Percentiles rank a stretch among this genome's conserved stretches.
Conservation (phyloP, 2,113 vertebrate genomes). For the Plecotus auritus region DNA sequence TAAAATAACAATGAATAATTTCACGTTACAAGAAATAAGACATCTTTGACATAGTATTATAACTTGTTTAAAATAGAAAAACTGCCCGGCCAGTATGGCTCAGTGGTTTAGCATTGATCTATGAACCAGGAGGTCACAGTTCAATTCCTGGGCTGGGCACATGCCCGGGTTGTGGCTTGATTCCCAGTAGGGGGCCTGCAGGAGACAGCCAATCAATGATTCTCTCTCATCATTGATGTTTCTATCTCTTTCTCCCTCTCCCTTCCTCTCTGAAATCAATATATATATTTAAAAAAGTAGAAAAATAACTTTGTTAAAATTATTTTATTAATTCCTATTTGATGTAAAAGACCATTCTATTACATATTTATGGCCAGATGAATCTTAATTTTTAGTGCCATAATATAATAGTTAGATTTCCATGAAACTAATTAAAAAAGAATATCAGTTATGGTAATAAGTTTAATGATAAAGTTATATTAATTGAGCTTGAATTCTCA, state of each 20-base stretch:
- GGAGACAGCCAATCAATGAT: too few relatives aligned
- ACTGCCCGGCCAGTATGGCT: too few relatives aligned
- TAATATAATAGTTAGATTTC: neutral
- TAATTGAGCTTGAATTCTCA: neutral
- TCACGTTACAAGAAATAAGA: neutral
- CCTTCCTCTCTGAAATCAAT: too few relatives aligned
- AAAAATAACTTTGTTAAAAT: constrained; percentile 34
- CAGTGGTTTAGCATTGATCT: too few relatives aligned
- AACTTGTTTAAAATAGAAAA: constrained; percentile 3
- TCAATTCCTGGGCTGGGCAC: too few relatives aligned
- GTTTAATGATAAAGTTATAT: neutral
- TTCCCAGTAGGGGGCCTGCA: too few relatives aligned
- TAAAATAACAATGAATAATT: neutral
- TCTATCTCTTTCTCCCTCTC: too few relatives aligned
- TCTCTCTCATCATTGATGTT: too few relatives aligned
- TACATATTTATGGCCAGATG: constrained; percentile 11
- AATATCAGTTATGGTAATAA: neutral
- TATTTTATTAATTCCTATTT: neutral
- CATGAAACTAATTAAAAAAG: neutral
- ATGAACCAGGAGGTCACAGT: too few relatives aligned
- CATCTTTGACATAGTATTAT: neutral
- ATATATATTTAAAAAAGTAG: neutral
- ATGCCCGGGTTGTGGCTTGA: too few relatives aligned
- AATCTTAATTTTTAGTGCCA: constrained; percentile 50
- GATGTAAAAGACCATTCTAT: constrained; percentile 40